Evolutionary conservation across 2,113 vertebrate genomes (phyloP).

Genomic region (Globicephala melas): DNA sequence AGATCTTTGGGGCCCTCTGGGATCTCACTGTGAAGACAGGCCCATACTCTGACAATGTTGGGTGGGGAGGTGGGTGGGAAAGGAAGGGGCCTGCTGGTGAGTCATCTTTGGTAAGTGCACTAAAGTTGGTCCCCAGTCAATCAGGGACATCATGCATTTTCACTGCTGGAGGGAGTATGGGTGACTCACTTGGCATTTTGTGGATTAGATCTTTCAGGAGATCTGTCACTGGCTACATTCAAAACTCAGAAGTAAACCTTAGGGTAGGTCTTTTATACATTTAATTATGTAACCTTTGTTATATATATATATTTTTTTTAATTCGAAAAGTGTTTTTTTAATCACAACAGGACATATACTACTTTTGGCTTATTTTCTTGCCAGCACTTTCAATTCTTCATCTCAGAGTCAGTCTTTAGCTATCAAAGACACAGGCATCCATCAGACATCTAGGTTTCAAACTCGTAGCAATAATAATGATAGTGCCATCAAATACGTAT

Average conservation of each 20-base stretch:
- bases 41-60: not conserved
- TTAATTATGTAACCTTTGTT: not conserved
- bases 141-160: not conserved
- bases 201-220: constrained; percentile 29
- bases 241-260: constrained; percentile 1
- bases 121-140: constrained; percentile 4
- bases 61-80: not conserved
- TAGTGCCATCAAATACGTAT: not conserved
- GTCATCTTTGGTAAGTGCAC: not conserved
- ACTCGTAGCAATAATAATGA: not conserved
- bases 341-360: not conserved
- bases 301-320: not conserved
- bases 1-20: not conserved
- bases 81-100: not conserved
- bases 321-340: not conserved
- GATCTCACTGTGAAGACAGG: not conserved
- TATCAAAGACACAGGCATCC: not conserved
- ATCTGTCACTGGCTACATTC: not conserved
- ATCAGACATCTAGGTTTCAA: not conserved
- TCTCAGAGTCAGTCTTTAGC: not conserved
- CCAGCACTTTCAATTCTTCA: not conserved
- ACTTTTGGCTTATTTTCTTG: constrained; percentile 15
- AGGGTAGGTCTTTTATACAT: not conserved
- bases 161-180: not conserved
- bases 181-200: constrained; percentile 57